Evolutionary conservation across 1,140 invertebrate genomes (phyloP).

Genomic region (Mamestra configurata): DNA sequence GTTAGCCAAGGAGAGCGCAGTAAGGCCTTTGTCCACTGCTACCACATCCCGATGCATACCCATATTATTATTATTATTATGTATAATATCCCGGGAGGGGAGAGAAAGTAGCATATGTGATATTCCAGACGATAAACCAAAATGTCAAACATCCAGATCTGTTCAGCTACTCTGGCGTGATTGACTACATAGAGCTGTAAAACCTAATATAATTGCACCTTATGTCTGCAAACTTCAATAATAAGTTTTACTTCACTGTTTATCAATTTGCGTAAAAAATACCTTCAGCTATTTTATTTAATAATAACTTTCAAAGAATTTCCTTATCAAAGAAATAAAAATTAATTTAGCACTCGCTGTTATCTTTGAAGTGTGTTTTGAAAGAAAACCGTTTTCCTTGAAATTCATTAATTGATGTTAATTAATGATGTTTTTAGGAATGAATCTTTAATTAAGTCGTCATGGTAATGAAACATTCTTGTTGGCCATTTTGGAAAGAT

Average conservation of each 20-base stretch:
- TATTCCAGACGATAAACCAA: too few relatives aligned
- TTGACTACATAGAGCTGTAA: too few relatives aligned
- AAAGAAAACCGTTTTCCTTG: too few relatives aligned
- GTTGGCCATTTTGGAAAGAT: not conserved
- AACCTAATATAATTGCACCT: not conserved
- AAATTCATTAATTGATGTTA: not conserved
- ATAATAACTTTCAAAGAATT: not conserved
- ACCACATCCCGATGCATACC: too few relatives aligned
- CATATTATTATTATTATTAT: too few relatives aligned
- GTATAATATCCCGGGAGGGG: too few relatives aligned
- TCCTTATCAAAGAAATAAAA: not conserved
- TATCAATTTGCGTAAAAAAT: not conserved
- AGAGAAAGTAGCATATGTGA: too few relatives aligned
- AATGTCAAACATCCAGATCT: too few relatives aligned
- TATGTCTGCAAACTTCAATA: not conserved
- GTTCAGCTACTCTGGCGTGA: too few relatives aligned
- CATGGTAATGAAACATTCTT: not conserved
- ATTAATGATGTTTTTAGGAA: not conserved
- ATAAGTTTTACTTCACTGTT: not conserved
- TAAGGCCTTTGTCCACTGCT: too few relatives aligned
- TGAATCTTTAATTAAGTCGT: not conserved
- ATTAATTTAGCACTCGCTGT: not conserved
- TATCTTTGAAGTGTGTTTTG: too few relatives aligned
- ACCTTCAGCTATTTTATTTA: not conserved
- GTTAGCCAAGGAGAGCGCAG: too few relatives aligned